Evolutionary conservation across 2,113 vertebrate genomes (phyloP).

Genomic region (Pangasianodon hypophthalmus): DNA sequence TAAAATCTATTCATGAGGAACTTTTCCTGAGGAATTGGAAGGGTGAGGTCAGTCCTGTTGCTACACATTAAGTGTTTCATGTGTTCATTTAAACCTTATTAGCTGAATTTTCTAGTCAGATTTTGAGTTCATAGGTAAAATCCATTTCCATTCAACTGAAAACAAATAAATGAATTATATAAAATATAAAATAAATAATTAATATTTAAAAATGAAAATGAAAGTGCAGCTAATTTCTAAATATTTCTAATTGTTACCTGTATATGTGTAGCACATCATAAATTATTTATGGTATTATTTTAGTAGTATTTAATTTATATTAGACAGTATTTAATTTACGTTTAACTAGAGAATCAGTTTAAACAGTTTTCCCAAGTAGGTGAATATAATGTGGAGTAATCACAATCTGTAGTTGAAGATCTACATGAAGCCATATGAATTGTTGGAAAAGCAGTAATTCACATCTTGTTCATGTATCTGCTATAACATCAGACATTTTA

Average conservation of each 20-base stretch:
- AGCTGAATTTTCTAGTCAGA: slow-evolving; percentile 1
- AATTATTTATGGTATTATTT: not conserved
- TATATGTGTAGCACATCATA: not conserved
- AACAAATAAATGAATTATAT: not conserved
- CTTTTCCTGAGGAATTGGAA: not conserved
- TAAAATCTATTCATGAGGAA: not conserved
- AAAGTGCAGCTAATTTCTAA: not conserved
- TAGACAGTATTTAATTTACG: not conserved
- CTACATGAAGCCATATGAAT: not conserved
- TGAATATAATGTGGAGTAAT: not conserved
- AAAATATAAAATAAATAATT: no score
- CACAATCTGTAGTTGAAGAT: not conserved
- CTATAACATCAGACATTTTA: not conserved
- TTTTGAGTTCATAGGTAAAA: not conserved
- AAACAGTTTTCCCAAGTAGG: not conserved
- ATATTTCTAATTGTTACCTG: not conserved
- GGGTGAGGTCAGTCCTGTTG: not conserved
- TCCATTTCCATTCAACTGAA: not conserved
- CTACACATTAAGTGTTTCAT: not conserved
- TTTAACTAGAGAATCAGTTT: not conserved
- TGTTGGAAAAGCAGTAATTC: not conserved
- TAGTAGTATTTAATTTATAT: not conserved
- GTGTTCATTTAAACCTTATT: not conserved
- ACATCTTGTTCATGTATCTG: not conserved
- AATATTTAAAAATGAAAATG: no score